A percentile compares a stretch with the other conserved stretches of the same genome.
These are phyloP conservation scores for Equus przewalskii DNA, from an alignment of 2,113 vertebrate genomes.

Conservation along the genomic window DNA sequence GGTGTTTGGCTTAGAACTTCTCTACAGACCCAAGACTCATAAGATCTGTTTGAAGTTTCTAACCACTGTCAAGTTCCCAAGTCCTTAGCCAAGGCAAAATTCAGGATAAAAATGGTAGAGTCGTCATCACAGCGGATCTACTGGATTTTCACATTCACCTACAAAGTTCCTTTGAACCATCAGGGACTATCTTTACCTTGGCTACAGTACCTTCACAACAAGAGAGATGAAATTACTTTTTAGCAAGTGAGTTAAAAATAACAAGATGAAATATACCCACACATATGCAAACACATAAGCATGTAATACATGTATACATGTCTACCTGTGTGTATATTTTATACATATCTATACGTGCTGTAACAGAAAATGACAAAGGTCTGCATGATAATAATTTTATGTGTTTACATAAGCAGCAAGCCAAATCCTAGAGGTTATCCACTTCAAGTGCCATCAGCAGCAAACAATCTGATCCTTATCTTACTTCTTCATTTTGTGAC, in stretches of 20 bases:
- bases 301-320: neutral
- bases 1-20: neutral
- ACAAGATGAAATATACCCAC: neutral
- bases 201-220: neutral
- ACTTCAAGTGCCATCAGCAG: neutral
- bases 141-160: neutral
- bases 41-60: slow-evolving; percentile 26
- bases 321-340: neutral
- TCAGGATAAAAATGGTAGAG: neutral
- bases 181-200: neutral
- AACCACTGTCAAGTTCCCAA: neutral
- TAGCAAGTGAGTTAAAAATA: neutral
- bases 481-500: neutral
- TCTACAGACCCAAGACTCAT: neutral
- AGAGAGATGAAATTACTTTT: slow-evolving; percentile 26
- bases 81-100: neutral
- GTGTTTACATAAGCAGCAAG: neutral
- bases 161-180: neutral
- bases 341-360: neutral
- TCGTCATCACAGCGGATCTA: neutral
- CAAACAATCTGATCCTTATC: neutral
- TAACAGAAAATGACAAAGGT: slow-evolving; percentile 5
- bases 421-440: neutral
- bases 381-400: neutral
- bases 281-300: neutral